phyloP scores from a whole-genome alignment of 2,113 vertebrate genomes.

The Corvus cornix region DNA sequence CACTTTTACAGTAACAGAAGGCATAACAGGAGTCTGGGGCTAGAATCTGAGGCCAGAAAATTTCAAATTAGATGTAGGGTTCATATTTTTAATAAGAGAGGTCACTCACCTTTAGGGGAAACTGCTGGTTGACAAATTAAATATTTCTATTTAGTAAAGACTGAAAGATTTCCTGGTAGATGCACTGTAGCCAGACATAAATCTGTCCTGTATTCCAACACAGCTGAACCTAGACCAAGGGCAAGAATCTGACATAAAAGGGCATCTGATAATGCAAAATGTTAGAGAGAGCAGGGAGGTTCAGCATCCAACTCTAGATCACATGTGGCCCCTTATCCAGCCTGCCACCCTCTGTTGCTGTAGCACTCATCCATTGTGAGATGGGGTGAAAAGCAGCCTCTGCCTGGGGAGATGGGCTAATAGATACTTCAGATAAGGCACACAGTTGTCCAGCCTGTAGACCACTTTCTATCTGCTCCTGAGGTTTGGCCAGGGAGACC shows the following conservation, averaged over 20 bases:
- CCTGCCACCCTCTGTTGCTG: neutral
- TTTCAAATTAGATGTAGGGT: neutral
- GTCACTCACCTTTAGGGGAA: neutral
- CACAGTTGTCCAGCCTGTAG: neutral
- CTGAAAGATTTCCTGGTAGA: neutral
- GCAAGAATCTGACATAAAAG: neutral
- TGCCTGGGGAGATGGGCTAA: neutral
- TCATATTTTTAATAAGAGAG: conserved; percentile 20
- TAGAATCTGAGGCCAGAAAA: neutral
- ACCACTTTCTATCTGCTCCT: neutral
- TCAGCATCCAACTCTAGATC: neutral
- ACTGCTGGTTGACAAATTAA: neutral
- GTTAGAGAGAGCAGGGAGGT: fast-evolving
- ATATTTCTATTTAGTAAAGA: neutral
- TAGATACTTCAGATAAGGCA: neutral
- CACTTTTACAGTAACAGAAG: neutral
- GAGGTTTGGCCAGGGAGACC: neutral
- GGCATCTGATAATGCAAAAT: neutral
- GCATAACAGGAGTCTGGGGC: neutral
- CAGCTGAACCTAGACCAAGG: neutral
- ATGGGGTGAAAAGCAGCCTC: neutral
- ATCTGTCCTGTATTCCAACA: neutral
- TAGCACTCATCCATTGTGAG: neutral
- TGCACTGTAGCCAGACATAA: neutral
- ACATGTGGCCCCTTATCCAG: neutral